Evolutionary conservation across 2,797 vertebrate species (phyloP), one percentile per base, ranked within the genome.

Genomic region (Odontamblyopus lacepedii): DNA sequence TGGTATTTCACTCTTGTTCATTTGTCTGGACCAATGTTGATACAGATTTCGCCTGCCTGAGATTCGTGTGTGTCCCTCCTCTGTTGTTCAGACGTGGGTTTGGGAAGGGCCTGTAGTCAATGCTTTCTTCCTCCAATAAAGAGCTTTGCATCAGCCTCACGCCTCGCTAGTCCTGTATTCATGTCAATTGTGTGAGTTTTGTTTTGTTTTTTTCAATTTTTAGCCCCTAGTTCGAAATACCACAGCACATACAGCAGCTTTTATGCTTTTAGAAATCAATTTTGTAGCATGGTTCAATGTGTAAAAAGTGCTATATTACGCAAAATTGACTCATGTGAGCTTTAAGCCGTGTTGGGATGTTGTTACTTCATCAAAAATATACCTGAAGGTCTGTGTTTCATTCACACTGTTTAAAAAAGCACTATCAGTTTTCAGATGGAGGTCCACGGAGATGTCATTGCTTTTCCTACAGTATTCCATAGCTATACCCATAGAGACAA

Each of bases 121-220:
- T 55, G 72, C 76, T 68, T 67, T 70, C 73, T 73, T 82, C 74
- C 78, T 81, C 88, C 76, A 91, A 91, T 91, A 90, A 92, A 92
- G 59, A 81, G 86, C 89, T 91, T 91, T 88, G 86, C 89, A 86
- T 77, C 72, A 83, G 71, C 83, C 63, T 68, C 38, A 0, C 0
- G 48, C 70, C 74, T 77, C 60, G 1, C 29, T 63, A 69, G 69
- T 74, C 32, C 64, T 70, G 30, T 60, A 18, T 60, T 60, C 57
- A 7, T 60, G 57, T 18, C 57, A 29, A 60, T 30, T 30, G 27
- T 30, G 27, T 29, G 57, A 60, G 12, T 6, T 29, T 60, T 60
- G 15, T 59, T 30, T 5, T 60, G 5, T 60, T 32, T 32, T 4
- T 35, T 35, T 4, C 30, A 15, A 60, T 30, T 30, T 5, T 60